Conservation (phyloP, 2,113 vertebrate genomes). For the Zapus hudsonius region DNA sequence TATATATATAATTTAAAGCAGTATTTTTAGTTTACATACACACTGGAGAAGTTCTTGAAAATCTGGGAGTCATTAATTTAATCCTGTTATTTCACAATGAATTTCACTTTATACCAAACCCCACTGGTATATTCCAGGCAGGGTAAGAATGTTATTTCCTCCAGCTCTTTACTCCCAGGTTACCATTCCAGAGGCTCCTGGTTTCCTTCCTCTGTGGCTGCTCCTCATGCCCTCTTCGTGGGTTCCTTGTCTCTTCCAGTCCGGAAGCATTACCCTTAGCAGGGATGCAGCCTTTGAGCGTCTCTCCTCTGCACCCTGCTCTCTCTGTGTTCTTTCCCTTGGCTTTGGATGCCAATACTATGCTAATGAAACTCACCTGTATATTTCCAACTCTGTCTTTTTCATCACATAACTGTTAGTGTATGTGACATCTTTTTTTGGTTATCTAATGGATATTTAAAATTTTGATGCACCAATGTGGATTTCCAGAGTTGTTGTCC, state of each 20-base stretch:
- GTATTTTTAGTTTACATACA: not conserved
- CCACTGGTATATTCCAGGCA: not conserved
- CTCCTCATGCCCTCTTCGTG: not conserved
- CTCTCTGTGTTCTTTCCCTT: not conserved
- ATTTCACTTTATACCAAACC: not conserved
- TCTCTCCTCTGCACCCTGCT: not conserved
- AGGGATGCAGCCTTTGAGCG: not conserved
- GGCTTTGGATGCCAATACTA: not conserved
- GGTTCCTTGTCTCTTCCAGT: not conserved
- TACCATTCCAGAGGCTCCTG: fast-evolving
- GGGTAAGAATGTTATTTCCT: not conserved
- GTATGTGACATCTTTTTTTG: not conserved
- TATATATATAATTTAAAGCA: not conserved
- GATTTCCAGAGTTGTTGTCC: not conserved
- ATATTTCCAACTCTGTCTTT: not conserved
- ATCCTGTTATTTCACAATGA: not conserved
- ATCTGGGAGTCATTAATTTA: not conserved
- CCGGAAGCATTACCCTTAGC: too few relatives aligned
- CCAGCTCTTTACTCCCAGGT: not conserved
- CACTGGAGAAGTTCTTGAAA: not conserved
- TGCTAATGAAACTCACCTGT: not conserved
- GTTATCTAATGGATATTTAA: not conserved
- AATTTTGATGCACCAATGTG: not conserved
- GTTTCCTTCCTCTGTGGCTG: not conserved
- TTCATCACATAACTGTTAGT: not conserved